A percentile compares a stretch with the other conserved stretches of the same genome.
Conservation (phyloP, 2,797 vertebrate genomes). For the Oceanodroma leucorhoa region DNA sequence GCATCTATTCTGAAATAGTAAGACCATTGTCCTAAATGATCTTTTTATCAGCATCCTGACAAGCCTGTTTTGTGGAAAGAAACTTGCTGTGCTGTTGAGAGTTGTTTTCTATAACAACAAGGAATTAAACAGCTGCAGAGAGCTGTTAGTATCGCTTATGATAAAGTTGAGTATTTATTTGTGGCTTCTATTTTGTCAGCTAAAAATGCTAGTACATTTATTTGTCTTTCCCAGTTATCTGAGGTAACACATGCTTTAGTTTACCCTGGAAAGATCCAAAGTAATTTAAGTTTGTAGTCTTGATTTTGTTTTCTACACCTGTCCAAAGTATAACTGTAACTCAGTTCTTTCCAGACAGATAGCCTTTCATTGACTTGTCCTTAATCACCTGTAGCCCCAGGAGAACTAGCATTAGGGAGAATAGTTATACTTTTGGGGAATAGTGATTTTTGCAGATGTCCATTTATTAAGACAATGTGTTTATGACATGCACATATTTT, state of each 20-base stretch:
- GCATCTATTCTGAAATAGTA: not conserved
- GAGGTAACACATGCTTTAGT: not conserved
- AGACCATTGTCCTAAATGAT: rapidly evolving
- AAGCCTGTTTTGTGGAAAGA: not conserved
- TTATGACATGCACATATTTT: not conserved
- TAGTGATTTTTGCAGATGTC: not conserved
- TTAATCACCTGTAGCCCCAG: not conserved
- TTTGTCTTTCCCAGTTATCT: not conserved
- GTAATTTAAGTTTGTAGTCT: not conserved
- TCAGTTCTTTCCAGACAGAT: not conserved
- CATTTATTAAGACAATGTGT: not conserved
- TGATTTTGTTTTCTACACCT: not conserved
- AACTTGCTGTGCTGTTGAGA: not conserved
- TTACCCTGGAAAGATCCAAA: not conserved
- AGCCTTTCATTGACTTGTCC: not conserved
- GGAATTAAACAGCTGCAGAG: not conserved
- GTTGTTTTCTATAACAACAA: not conserved
- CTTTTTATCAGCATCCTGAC: not conserved
- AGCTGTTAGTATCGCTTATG: not conserved
- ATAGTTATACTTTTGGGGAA: not conserved
- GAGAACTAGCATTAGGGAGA: not conserved
- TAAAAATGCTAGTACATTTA: not conserved
- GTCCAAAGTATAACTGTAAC: not conserved
- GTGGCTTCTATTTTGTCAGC: not conserved
- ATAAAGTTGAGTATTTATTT: not conserved